Base-by-base conservation (phyloP, 2,113 vertebrate species). In the Cynocephalus volans region DNA sequence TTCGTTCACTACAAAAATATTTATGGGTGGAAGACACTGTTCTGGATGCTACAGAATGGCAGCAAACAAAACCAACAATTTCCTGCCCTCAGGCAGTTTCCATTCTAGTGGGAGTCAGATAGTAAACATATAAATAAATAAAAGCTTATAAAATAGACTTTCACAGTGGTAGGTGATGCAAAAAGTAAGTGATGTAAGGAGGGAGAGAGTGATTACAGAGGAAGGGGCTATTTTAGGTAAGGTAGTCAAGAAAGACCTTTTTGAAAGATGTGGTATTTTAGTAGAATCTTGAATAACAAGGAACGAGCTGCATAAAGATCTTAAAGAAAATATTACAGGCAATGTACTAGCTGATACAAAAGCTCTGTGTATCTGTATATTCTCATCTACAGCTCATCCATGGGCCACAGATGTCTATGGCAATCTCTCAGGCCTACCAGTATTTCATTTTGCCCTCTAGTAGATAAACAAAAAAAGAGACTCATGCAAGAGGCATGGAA, bases 241-340 rank as follows among this genome's bases (percentile, higher is more conserved):
- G 26, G 33, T 10, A 28, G 52, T 65, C 23, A 76, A 67, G 65
- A 69, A 84, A 93, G 36, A 0, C 13, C 50, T 86, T 28, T 88
- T 73, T 64, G 28, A 89, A 82, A 65, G 26, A 90, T 28, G 28
- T 54, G 17, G 24, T 60, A 72, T 58, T 88, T 93, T 79, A 60
- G 76, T 23, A 90, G 50, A 92, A 72, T 80, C 31, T 48, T 83
- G 88, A 93, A 64, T 62, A 62, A 21, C 33, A 88, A 41, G 31
- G 17, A 86, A 58, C 7, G 6, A 45, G 45, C 26, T 23, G 10
- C 19, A 76, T 65, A 50, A 36, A 69, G 3, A 15, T 31, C 21
- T 83, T 33, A 72, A 28, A 81, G 48, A 93, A 92, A 81, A 36
- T 17, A 52, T 23, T 62, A 79, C 1, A 72, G 62, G n/a, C 77